phyloP scores from a whole-genome alignment of 2,888 invertebrate genomes.

The Thecocarcelia acutangulata region DNA sequence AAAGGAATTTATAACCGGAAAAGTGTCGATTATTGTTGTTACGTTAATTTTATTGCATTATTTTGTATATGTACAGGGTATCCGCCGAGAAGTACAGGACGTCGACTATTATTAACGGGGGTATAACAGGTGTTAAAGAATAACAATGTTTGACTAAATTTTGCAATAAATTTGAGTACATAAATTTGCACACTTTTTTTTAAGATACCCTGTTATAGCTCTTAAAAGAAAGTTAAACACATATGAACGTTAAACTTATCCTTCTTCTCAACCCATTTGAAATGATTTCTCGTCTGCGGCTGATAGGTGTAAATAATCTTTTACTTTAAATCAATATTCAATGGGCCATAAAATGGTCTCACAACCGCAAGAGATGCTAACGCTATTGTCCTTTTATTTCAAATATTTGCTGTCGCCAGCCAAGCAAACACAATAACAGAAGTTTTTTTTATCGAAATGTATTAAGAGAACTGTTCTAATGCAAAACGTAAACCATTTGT shows the following conservation, averaged over 20 bases:
- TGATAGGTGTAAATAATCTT: slow-evolving; percentile 79
- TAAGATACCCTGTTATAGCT: slow-evolving; percentile 21
- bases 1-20: too few species aligned
- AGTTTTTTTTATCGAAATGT: too few species aligned
- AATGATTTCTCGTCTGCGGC: slow-evolving; percentile 69
- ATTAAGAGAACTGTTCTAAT: too few species aligned
- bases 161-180: not conserved
- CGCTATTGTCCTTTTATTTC: slow-evolving; percentile 46
- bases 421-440: slow-evolving; percentile 31
- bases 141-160: too few species aligned
- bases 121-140: too few species aligned
- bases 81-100: too few species aligned
- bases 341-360: slow-evolving; percentile 82
- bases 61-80: too few species aligned
- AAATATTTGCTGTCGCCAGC: slow-evolving; percentile 77
- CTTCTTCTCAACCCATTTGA: slow-evolving; percentile 50
- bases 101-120: too few species aligned
- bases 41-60: too few species aligned
- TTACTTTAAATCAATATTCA: slow-evolving; percentile 74
- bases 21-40: too few species aligned
- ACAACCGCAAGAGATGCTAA: slow-evolving; percentile 1
- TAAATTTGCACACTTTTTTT: not conserved
- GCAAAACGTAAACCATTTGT: not conserved
- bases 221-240: not conserved
- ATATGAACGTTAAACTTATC: slow-evolving; percentile 29